Percentiles rank a stretch among this genome's conserved stretches.
Evolutionary conservation across 2,888 invertebrate species (phyloP).

Genomic region (Orchesella flavescens): DNA sequence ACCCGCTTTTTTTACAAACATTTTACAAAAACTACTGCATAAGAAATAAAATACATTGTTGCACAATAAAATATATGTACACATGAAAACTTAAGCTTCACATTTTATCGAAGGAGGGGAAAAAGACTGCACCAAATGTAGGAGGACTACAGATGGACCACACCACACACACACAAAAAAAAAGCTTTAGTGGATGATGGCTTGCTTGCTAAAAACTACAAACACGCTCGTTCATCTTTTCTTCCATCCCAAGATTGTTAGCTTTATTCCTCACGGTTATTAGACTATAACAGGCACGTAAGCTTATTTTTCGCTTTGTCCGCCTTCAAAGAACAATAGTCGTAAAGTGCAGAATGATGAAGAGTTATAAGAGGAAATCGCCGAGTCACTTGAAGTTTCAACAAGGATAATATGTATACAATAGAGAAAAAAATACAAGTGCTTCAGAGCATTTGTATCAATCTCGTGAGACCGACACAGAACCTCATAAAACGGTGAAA

Average conservation of each 20-base stretch:
- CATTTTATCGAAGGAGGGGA: background rate
- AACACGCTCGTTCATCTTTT: conserved; percentile 49
- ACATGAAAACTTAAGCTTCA: background rate
- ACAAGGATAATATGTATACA: background rate
- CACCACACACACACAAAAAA: too few species aligned
- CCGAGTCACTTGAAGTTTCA: background rate
- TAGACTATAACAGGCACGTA: background rate
- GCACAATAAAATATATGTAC: conserved; percentile 12
- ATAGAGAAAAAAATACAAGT: background rate
- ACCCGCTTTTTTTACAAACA: conserved; percentile 12
- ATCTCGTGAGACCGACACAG: conserved; percentile 7
- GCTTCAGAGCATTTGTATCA: conserved; percentile 15
- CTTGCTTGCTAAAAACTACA: conserved; percentile 28
- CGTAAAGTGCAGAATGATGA: conserved; percentile 25
- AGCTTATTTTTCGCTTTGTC: background rate
- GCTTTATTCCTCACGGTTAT: background rate
- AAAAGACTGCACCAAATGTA: background rate
- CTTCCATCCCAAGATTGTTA: conserved; percentile 15
- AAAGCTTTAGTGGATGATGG: conserved; percentile 43
- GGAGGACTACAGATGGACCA: background rate
- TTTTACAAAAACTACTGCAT: background rate
- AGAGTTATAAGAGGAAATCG: conserved; percentile 21
- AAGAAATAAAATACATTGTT: background rate
- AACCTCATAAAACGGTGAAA: conserved; percentile 13
- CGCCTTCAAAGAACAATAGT: background rate